Evolutionary conservation across 1,140 invertebrate genomes (phyloP), one percentile per base, ranked within the genome.

Genomic region (Neodiprion virginianus): DNA sequence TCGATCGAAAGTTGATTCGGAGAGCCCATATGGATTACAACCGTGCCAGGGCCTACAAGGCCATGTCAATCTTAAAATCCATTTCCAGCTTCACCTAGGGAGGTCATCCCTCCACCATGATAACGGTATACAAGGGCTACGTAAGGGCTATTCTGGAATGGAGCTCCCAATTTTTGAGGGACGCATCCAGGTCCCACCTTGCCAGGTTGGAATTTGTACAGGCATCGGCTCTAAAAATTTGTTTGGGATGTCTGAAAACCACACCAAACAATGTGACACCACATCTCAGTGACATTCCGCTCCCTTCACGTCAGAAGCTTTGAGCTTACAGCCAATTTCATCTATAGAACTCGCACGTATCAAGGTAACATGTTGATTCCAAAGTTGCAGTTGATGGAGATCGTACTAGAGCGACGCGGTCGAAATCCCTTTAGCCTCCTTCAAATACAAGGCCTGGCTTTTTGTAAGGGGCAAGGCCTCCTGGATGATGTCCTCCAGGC

Each of bases 51-150:
- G 47, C 71, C 1, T 11, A 9, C n/a, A 76, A 73, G n/a, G 48
- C 71, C 11, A 21, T 77, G 0, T 73, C 73, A 17, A n/a, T 79
- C 0, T 1, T 80, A 5, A 76, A 76, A 69, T 40, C 65, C 0
- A 10, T 79, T 40, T 1, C 75, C 0, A 67, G 61, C 1, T 75
- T 78, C n/a, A 21, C 65, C 0, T 78, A 75, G 75, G 78, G 78
- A 2, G 72, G 72, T 1, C 74, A 79, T 65, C 77, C 78, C 0
- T 48, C 49, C 1, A 74, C 61, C 0, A 0, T 78, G 5, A 7
- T 79, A 12, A 74, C 23, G 2, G 21, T 79, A 14, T 79, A 79
- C 47, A 81, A 73, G 71, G 77, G 78, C 0, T 48, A 79, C 1
- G 72, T 79, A 0, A 71, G 75, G 67, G 71, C 76, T 0, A 74